phyloP scores from a whole-genome alignment of 2,888 invertebrate species.

The Sthenelais limicola region DNA sequence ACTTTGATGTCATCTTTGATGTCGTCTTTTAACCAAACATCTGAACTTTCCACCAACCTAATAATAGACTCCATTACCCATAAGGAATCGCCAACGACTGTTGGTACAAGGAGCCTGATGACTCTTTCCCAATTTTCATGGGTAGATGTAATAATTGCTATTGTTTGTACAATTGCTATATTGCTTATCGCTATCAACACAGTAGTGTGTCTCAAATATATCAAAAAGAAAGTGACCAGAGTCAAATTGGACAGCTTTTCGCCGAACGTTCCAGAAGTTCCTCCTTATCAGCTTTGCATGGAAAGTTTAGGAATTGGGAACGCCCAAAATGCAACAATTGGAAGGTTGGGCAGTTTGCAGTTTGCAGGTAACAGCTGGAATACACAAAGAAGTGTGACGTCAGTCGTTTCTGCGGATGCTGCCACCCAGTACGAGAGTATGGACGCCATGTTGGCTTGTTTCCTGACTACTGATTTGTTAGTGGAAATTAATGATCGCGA shows the following conservation, averaged over 20 bases:
- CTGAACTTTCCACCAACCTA: too few relatives aligned
- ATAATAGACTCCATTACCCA: too few relatives aligned
- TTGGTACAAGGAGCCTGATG: too few relatives aligned
- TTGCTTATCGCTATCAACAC: conserved; percentile 18
- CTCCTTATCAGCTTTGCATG: neutral
- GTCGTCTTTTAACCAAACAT: too few relatives aligned
- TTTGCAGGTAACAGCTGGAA: neutral
- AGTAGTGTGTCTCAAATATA: conserved; percentile 12
- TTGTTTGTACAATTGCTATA: conserved; percentile 37
- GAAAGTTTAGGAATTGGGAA: conserved; percentile 6
- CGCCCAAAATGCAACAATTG: neutral
- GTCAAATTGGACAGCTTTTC: neutral
- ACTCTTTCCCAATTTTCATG: conserved; percentile 33
- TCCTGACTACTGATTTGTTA: conserved; percentile 43
- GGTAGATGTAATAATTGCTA: conserved; percentile 42
- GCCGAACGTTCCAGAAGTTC: neutral
- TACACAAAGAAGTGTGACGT: conserved; percentile 3
- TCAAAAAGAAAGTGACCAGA: neutral
- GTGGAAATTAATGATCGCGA: conserved; percentile 46
- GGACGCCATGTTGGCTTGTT: conserved; percentile 44
- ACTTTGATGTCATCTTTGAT: too few relatives aligned
- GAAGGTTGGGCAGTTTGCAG: neutral
- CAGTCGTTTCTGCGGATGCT: neutral
- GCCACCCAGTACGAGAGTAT: conserved; percentile 43
- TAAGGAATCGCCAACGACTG: too few relatives aligned